Base-by-base conservation (phyloP, 2,113 vertebrate species). In the Microtus oregoni region DNA sequence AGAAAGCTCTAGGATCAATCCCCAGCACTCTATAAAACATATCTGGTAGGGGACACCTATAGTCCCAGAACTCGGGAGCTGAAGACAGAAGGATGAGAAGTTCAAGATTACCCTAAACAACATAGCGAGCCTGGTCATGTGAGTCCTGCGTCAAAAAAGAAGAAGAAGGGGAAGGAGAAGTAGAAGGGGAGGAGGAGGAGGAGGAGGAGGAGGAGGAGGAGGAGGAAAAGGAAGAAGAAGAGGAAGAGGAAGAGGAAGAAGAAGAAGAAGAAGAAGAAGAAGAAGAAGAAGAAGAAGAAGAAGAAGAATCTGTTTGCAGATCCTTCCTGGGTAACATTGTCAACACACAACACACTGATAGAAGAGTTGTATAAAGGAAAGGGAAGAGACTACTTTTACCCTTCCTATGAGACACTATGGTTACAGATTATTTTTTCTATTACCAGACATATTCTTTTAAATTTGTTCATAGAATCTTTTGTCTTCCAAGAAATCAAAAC, bases 281-380 rank as follows among this genome's bases (percentile, higher is more conserved):
- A 12, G 50, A 50, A 12, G 50, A 10, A 52, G 11, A 11, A 52
- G 50, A 52, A 14, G 50, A 13, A 52, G 12, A 13, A 52, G 50
- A 50, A 50, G 50, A 50, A 50, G 50, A 50, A 9, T 10, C 8
- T 50, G 12, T 52, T 7, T 52, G 50, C 2, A 52, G 61, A 58
- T 13, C 10, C 82, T 79, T 55, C 9, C 12, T 82, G 35, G 86
- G 38, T 77, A 55, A 52, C 2, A 82, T 0, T 24, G 32, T 58
- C 6, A 55, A 35, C 20, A 88, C 19, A 76, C 6, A 55, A 41
- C 15, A 70, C 19, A 76, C 38, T 55, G 55, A 47, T 24, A 68
- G 47, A 67, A 95, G 50, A 76, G 83, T 58, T 89, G 55, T 32
- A 82, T 86, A 86, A 94, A 94, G 38, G 22, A 78, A 2, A 94